Percentiles rank a stretch among this genome's conserved stretches.
Conservation (phyloP, 2,113 vertebrate species). For the Apodemus sylvaticus region DNA sequence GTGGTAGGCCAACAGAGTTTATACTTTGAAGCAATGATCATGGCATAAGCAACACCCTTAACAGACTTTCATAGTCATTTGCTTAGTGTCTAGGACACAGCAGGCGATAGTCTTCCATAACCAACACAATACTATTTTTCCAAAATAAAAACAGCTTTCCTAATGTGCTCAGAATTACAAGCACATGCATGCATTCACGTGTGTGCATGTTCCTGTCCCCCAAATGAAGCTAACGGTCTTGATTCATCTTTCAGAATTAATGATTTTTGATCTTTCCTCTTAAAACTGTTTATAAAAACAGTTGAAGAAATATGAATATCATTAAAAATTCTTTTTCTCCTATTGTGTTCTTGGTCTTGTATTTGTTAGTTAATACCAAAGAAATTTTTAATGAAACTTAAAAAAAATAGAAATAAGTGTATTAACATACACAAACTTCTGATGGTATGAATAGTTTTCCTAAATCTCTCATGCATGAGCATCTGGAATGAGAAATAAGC, state of each 20-base stretch:
- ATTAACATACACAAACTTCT: neutral
- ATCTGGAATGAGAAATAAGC: conserved; percentile 31
- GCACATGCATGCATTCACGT: no score
- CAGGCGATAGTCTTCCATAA: neutral
- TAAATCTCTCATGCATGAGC: conserved; percentile 21
- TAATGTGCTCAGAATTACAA: neutral
- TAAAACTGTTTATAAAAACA: conserved; percentile 3
- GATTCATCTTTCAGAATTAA: conserved; percentile 23
- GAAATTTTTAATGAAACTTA: neutral
- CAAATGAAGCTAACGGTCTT: neutral
- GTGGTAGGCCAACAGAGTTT: conserved; percentile 14
- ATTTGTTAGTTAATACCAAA: conserved; percentile 4
- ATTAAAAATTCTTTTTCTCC: neutral
- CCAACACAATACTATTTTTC: conserved; percentile 27
- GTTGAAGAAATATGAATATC: neutral
- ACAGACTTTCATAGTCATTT: conserved; percentile 30
- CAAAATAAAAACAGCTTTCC: conserved; percentile 35
- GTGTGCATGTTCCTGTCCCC: no score
- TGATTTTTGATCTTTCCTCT: neutral
- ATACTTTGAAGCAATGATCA: conserved; percentile 43
- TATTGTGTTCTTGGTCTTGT: neutral
- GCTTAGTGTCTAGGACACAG: neutral
- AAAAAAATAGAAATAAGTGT: conserved; percentile 11
- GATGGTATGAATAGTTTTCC: neutral
- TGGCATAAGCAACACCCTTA: neutral